These are phyloP conservation scores for Dermochelys coriacea DNA, from an alignment of 2,797 vertebrate species.

Conservation along the genomic window DNA sequence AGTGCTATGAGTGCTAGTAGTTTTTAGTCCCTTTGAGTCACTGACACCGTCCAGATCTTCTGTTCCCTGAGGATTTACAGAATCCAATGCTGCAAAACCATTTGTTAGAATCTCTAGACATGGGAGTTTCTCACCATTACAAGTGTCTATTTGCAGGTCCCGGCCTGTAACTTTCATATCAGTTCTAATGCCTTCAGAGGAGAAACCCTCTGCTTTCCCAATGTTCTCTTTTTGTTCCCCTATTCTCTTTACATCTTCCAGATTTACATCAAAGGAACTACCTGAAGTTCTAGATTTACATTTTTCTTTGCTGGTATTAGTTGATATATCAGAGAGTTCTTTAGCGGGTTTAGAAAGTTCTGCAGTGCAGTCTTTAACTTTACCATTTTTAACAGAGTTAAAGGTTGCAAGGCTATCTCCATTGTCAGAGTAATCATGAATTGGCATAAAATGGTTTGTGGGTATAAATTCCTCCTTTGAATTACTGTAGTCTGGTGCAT, in stretches of 20 bases:
- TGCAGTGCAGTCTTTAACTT: conserved; percentile 71
- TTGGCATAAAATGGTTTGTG: conserved; percentile 83
- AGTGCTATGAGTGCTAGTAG: conserved; percentile 57
- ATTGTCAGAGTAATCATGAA: conserved; percentile 80
- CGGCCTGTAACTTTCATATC: conserved; percentile 65
- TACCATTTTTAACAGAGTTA: conserved; percentile 79
- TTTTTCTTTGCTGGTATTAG: conserved; percentile 80
- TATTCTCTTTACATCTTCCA: conserved; percentile 71
- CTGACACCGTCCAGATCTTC: conserved; percentile 77
- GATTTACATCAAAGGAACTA: conserved; percentile 54
- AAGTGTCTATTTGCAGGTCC: conserved; percentile 75
- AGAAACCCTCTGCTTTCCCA: conserved; percentile 71
- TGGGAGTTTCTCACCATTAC: conserved; percentile 84
- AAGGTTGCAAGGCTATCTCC: conserved; percentile 83
- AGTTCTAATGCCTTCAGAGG: conserved; percentile 63
- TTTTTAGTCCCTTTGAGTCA: conserved; percentile 79
- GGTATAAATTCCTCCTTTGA: conserved; percentile 85
- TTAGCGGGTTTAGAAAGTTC: conserved; percentile 77
- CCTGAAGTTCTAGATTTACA: conserved; percentile 77
- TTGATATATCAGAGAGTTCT: conserved; percentile 81
- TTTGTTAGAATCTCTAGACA: conserved; percentile 87
- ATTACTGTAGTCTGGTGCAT: conserved; percentile 76
- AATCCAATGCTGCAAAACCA: conserved; percentile 81
- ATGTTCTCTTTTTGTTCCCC: conserved; percentile 73
- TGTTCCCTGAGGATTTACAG: conserved; percentile 85